Percentiles rank a stretch among this genome's conserved stretches.
phyloP scores from a whole-genome alignment of 2,888 invertebrate species.

The Epistrophe grossulariae region DNA sequence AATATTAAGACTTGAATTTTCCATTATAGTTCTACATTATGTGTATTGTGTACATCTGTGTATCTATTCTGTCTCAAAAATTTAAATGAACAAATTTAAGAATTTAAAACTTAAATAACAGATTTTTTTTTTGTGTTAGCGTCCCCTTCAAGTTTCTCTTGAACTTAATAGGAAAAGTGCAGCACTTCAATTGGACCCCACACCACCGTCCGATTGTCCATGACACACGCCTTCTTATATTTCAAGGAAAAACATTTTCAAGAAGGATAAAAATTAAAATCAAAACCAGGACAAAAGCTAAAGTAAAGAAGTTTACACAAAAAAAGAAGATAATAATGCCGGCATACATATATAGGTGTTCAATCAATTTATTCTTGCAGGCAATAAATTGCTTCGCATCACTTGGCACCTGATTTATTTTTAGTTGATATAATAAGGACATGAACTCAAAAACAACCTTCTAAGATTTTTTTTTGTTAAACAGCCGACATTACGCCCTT shows the following conservation, averaged over 20 bases:
- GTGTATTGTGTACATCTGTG: neutral
- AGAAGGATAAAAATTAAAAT: neutral
- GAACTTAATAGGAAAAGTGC: neutral
- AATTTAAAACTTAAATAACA: neutral
- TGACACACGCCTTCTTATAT: neutral
- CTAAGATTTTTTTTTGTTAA: neutral
- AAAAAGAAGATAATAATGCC: neutral
- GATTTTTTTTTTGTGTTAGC: neutral
- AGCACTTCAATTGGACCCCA: neutral
- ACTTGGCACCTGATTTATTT: neutral
- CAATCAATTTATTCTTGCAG: neutral
- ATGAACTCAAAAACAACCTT: neutral
- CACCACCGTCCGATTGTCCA: too few species aligned
- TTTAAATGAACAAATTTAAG: neutral
- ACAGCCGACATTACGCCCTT: neutral
- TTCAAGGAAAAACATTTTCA: neutral
- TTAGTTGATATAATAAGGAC: neutral
- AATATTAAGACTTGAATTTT: neutral
- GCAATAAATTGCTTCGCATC: neutral
- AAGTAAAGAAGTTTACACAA: neutral
- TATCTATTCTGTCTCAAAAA: neutral
- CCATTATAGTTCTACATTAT: neutral
- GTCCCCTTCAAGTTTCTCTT: neutral
- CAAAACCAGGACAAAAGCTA: neutral
- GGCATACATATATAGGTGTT: neutral